phyloP scores from a whole-genome alignment of 2,113 vertebrate genomes.

The Ptilorrhoa leucosticta region DNA sequence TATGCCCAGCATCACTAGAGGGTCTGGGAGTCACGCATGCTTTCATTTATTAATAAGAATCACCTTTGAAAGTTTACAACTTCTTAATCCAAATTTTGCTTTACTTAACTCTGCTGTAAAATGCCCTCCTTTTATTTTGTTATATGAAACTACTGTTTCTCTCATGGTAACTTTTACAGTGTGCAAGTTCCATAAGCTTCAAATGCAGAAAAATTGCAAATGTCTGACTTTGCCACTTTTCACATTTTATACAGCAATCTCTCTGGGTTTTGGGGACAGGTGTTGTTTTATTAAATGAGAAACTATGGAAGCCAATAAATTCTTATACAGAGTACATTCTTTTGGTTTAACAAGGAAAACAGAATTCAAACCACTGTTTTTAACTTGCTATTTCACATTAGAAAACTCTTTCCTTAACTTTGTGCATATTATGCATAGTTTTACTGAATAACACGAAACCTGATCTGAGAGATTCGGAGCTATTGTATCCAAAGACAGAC shows the following conservation, averaged over 20 bases:
- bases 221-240: not conserved
- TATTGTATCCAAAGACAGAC: not conserved
- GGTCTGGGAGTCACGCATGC: not conserved
- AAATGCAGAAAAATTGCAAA: not conserved
- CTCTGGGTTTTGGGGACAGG: not conserved
- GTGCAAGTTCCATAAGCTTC: not conserved
- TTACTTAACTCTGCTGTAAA: not conserved
- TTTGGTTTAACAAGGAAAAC: not conserved
- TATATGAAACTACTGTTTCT: not conserved
- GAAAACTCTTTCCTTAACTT: not conserved
- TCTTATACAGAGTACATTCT: not conserved
- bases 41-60: not conserved
- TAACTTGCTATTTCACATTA: not conserved
- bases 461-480: not conserved
- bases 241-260: not conserved
- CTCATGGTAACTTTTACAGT: not conserved
- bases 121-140: not conserved
- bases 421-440: not conserved
- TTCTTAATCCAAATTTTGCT: not conserved
- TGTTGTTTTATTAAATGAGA: not conserved
- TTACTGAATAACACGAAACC: not conserved
- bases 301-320: not conserved
- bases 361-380: not conserved
- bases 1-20: not conserved
- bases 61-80: not conserved